Evolutionary conservation across 2,113 vertebrate genomes (phyloP).

Genomic region (Pavo muticus): DNA sequence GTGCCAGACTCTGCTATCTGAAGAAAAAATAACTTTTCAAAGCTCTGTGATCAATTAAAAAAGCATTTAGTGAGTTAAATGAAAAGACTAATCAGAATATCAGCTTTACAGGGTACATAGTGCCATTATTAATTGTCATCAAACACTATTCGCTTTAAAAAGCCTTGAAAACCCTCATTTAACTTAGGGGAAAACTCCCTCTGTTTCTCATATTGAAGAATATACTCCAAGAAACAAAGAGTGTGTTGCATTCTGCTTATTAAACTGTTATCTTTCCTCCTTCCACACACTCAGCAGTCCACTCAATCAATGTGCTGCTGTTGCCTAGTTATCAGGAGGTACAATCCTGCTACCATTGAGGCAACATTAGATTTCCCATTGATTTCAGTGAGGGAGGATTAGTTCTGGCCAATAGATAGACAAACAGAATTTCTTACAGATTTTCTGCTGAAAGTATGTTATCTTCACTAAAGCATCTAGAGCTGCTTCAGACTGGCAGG

Average conservation of each 20-base stretch:
- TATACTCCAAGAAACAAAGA: conserved; percentile 32
- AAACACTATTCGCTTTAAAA: conserved; percentile 43
- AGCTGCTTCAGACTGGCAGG: not conserved
- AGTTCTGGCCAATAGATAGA: not conserved
- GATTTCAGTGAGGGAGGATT: not conserved
- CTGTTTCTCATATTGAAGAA: not conserved
- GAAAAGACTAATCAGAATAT: conserved; percentile 25
- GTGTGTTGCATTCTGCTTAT: not conserved
- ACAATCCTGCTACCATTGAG: not conserved
- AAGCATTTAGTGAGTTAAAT: conserved; percentile 26
- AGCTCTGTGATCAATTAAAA: not conserved
- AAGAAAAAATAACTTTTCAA: conserved; percentile 1
- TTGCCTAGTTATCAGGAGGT: conserved; percentile 20
- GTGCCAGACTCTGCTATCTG: not conserved
- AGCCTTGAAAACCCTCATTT: conserved; percentile 13
- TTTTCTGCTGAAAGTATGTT: not conserved
- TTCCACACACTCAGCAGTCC: conserved; percentile 8
- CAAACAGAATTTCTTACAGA: not conserved
- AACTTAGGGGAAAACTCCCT: conserved; percentile 1
- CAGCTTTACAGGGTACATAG: not conserved
- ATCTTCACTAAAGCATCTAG: not conserved
- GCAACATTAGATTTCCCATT: not conserved
- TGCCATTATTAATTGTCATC: not conserved
- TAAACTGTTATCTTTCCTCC: conserved; percentile 1
- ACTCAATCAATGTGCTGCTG: conserved; percentile 3